A percentile compares a stretch with the other conserved stretches of the same genome.
phyloP scores from a whole-genome alignment of 2,888 invertebrate genomes.

The Torymus texanus region DNA sequence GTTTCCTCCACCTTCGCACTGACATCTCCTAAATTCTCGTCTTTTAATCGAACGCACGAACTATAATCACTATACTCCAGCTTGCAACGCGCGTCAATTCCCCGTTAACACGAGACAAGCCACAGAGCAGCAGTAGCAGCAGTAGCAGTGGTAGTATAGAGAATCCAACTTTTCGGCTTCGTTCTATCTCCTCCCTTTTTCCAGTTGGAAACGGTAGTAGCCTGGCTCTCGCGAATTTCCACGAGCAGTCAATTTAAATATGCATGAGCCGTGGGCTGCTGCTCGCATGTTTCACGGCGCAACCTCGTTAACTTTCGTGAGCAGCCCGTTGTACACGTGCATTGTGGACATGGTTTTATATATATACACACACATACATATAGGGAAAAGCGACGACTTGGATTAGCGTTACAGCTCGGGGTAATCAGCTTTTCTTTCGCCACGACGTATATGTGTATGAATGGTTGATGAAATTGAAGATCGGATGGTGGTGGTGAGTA shows the following conservation, averaged over 20 bases:
- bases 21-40: background rate
- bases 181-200: background rate
- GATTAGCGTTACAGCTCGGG: conserved; percentile 52
- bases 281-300: conserved; percentile 61
- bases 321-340: background rate
- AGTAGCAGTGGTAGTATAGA: too few species aligned
- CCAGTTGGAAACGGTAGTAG: conserved; percentile 44
- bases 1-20: too few species aligned
- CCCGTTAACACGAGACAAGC: background rate
- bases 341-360: conserved; percentile 9
- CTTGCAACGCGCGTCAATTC: background rate
- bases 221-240: conserved; percentile 60
- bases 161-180: conserved; percentile 19
- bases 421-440: conserved; percentile 62
- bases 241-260: conserved; percentile 66
- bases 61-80: conserved; percentile 10
- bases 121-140: background rate
- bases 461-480: too few species aligned
- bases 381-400: conserved; percentile 45
- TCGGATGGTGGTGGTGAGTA: too few species aligned
- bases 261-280: conserved; percentile 61
- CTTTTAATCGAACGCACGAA: conserved; percentile 30
- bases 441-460: conserved; percentile 26
- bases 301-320: conserved; percentile 63
- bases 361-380: background rate